phyloP scores from a whole-genome alignment of 92 coral and sea anemone species.

The Anthopleura xanthogrammica region DNA sequence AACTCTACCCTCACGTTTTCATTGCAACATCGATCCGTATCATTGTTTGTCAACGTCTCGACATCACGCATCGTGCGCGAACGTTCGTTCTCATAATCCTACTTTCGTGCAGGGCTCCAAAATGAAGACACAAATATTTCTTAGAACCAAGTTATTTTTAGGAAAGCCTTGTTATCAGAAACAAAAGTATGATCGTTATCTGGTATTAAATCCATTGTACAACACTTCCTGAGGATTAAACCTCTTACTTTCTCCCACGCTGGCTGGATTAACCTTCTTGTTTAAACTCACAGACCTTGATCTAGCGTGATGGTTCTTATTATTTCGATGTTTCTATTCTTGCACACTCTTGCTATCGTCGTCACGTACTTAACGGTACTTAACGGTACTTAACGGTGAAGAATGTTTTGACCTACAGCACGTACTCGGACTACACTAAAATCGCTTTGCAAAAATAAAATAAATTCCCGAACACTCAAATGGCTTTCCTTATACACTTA shows the following conservation, averaged over 20 bases:
- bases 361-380: background rate
- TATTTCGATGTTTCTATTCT: background rate
- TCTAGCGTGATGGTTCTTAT: background rate
- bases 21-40: no score
- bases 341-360: background rate
- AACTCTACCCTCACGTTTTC: no score
- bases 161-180: background rate
- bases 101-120: background rate
- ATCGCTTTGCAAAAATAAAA: no score
- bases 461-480: background rate
- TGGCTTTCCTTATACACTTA: background rate
- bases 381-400: background rate
- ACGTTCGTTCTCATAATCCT: background rate
- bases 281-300: background rate
- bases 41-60: background rate
- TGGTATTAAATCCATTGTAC: background rate
- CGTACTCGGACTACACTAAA: background rate
- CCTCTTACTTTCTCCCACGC: background rate
- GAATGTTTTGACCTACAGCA: background rate
- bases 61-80: conserved; percentile 1
- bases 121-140: background rate
- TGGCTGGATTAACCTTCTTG: background rate
- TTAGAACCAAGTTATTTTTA: background rate
- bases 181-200: background rate
- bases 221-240: background rate